Conservation (phyloP, 2,797 vertebrate species). For the Oophaga sylvatica region DNA sequence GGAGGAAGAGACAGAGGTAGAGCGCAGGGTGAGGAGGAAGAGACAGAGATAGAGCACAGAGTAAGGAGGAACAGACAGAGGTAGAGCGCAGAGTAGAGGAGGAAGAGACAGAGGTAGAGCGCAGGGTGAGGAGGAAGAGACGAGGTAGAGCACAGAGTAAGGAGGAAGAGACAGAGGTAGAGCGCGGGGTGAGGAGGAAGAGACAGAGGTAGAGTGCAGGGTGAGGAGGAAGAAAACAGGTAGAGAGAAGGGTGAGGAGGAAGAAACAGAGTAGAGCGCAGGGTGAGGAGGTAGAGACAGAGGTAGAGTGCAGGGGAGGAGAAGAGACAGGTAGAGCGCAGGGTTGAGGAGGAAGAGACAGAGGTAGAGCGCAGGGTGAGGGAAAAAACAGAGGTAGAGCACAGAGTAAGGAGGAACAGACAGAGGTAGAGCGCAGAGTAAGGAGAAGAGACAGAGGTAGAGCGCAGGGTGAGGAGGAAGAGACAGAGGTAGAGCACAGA, state of each 20-base stretch:
- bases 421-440: not conserved
- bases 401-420: not conserved
- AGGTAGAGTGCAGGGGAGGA: not conserved
- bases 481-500: not conserved
- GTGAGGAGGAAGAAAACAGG: not conserved
- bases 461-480: not conserved
- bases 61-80: not conserved
- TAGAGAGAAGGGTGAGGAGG: not conserved
- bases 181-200: no score
- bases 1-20: not conserved
- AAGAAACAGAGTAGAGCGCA: not conserved
- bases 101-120: not conserved
- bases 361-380: not conserved
- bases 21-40: not conserved
- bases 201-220: not conserved
- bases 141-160: not conserved
- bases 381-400: not conserved
- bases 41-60: not conserved
- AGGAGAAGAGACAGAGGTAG: not conserved
- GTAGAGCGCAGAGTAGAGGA: not conserved
- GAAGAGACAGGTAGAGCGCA: not conserved
- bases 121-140: not conserved
- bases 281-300: not conserved
- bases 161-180: not conserved
- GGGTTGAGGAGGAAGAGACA: not conserved